Conservation (phyloP, 1,140 invertebrate species). For the Caligus rogercresseyi region DNA sequence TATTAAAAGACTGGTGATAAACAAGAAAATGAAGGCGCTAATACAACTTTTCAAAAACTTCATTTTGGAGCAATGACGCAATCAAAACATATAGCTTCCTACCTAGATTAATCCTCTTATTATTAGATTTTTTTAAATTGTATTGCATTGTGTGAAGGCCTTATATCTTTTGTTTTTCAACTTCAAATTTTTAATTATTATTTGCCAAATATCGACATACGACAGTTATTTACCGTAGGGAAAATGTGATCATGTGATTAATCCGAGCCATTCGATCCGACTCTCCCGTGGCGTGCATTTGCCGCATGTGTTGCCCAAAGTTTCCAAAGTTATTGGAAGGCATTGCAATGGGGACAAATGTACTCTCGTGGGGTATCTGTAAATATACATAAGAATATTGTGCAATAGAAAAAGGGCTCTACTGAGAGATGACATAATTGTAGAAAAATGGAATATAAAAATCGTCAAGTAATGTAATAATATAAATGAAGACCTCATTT, state of each 20-base stretch:
- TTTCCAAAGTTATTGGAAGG: conserved; percentile 15
- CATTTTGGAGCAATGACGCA: no score
- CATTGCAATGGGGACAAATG: conserved; percentile 13
- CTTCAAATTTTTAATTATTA: not conserved
- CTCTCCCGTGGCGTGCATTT: conserved; percentile 6
- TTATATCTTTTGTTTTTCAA: not conserved
- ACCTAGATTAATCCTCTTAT: not conserved
- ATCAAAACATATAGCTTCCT: no score
- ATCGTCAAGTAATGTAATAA: no score
- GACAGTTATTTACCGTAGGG: no score
- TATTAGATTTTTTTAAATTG: not conserved
- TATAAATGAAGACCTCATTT: no score
- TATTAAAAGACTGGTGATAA: no score
- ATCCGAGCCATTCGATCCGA: not conserved
- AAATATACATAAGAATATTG: no score
- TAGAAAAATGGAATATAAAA: no score
- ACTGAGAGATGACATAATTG: no score
- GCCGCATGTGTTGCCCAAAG: conserved; percentile 15
- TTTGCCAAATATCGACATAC: not conserved
- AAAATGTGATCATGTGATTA: conserved; percentile 4
- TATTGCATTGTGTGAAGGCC: not conserved
- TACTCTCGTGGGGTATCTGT: conserved; percentile 1
- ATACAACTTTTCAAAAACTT: no score
- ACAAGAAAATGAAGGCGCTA: no score
- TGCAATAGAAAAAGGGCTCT: no score